Percentiles rank a stretch among this genome's conserved stretches.
Evolutionary conservation across 2,113 vertebrate species (phyloP).

Genomic region (Gobiocypris rarus): DNA sequence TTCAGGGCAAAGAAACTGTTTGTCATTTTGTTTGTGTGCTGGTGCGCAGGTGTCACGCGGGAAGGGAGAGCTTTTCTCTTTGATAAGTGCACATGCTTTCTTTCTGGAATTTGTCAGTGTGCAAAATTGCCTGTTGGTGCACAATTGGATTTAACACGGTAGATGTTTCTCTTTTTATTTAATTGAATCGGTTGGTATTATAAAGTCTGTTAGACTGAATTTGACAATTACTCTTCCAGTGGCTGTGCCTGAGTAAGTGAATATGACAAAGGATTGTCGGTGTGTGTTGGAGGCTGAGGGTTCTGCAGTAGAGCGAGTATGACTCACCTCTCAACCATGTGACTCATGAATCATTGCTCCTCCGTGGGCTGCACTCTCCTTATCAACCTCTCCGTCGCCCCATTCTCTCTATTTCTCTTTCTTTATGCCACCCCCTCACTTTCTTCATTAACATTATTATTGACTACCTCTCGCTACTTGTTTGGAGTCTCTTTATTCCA

Average conservation of each 20-base stretch:
- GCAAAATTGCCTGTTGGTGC: background rate
- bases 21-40: slow-evolving; percentile 20
- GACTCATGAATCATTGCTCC: slow-evolving; percentile 77
- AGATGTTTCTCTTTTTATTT: slow-evolving; percentile 32
- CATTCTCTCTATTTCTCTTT: slow-evolving; percentile 21
- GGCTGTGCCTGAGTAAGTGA: slow-evolving; percentile 45
- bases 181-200: slow-evolving; percentile 26
- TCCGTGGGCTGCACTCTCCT: slow-evolving; percentile 68
- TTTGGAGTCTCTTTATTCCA: slow-evolving; percentile 30
- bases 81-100: background rate
- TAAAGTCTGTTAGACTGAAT: slow-evolving; percentile 7
- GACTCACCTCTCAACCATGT: slow-evolving; percentile 77
- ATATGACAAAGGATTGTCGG: slow-evolving; percentile 51
- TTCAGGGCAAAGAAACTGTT: background rate
- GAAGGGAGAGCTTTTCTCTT: background rate
- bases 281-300: slow-evolving; percentile 57
- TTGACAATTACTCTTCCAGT: slow-evolving; percentile 41
- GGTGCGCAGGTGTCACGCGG: slow-evolving; percentile 1
- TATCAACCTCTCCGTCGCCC: slow-evolving; percentile 58
- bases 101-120: slow-evolving; percentile 1
- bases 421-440: slow-evolving; percentile 35
- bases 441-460: slow-evolving; percentile 32
- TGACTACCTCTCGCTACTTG: slow-evolving; percentile 30
- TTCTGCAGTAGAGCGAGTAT: slow-evolving; percentile 75
- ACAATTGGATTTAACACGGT: slow-evolving; percentile 3